Conservation (phyloP, 37 sponge, comb jelly and placozoan genomes). For the Tethya wilhelma region DNA sequence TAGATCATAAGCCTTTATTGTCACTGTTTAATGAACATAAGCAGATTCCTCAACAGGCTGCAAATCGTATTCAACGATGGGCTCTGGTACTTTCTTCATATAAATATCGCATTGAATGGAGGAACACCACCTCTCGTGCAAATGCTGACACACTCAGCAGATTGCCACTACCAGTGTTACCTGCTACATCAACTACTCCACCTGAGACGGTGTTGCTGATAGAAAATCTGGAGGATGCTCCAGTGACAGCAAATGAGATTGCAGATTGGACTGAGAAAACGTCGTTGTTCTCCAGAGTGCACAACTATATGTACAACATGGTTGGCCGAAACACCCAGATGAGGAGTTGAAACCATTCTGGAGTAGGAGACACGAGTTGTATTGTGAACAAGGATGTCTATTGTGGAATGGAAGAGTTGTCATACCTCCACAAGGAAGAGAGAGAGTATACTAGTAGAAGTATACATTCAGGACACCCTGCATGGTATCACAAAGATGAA, state of each 20-base stretch:
- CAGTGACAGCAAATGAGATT: conserved; percentile 25
- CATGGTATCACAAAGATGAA: no score
- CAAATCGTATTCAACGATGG: conserved; percentile 16
- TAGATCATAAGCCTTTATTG: conserved; percentile 39
- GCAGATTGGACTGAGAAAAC: not conserved
- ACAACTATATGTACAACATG: conserved; percentile 1
- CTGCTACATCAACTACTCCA: not conserved
- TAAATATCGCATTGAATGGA: not conserved
- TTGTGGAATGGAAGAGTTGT: conserved; percentile 6
- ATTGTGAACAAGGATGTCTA: not conserved
- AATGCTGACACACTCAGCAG: conserved; percentile 28
- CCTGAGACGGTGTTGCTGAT: conserved; percentile 10
- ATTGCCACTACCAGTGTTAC: conserved; percentile 23
- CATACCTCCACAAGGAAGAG: conserved; percentile 14
- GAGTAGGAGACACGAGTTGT: not conserved
- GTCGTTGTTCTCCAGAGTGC: conserved; percentile 6
- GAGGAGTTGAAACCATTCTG: not conserved
- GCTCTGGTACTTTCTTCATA: conserved; percentile 3
- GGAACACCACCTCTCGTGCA: no score
- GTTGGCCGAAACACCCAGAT: conserved; percentile 17
- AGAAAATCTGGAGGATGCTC: not conserved
- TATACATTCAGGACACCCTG: no score
- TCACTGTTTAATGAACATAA: not conserved
- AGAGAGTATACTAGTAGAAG: no score
- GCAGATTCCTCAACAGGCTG: not conserved